Evolutionary conservation across 2,797 vertebrate genomes (phyloP).

Genomic region (Rhynchotus rufescens): DNA sequence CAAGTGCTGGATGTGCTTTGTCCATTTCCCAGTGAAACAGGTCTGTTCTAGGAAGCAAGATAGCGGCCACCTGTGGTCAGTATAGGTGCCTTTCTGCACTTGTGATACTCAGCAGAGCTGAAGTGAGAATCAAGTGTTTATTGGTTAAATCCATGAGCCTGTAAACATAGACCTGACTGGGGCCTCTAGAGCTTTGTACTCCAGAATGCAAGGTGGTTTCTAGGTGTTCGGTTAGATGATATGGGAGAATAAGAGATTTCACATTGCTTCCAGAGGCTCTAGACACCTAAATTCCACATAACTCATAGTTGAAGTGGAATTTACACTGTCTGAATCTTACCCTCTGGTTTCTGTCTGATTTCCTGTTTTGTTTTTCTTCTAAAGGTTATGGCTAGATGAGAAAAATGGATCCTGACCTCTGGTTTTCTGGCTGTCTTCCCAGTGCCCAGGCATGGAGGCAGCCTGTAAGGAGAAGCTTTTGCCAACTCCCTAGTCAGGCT

Average conservation of each 20-base stretch:
- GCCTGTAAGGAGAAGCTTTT: neutral
- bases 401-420: slow-evolving; percentile 47
- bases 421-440: slow-evolving; percentile 10
- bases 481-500: neutral
- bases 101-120: no score
- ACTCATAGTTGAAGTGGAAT: slow-evolving; percentile 58
- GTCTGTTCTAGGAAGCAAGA: no score
- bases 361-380: slow-evolving; percentile 57
- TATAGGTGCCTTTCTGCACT: no score
- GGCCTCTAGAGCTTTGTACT: neutral
- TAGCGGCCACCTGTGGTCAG: no score
- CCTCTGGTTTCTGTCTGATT: neutral
- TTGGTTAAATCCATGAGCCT: neutral
- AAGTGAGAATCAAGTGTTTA: neutral
- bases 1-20: neutral
- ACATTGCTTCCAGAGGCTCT: slow-evolving; percentile 28
- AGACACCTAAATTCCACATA: slow-evolving; percentile 61
- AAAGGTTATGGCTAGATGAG: slow-evolving; percentile 53
- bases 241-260: neutral
- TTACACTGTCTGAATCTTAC: slow-evolving; percentile 52
- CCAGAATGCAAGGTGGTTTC: neutral
- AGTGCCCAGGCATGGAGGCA: neutral
- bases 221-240: slow-evolving; percentile 15
- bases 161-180: neutral
- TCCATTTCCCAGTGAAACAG: neutral